Evolutionary conservation across 2,113 vertebrate genomes (phyloP), one percentile per base, ranked within the genome.

Genomic region (Hippocampus guttulatus): DNA sequence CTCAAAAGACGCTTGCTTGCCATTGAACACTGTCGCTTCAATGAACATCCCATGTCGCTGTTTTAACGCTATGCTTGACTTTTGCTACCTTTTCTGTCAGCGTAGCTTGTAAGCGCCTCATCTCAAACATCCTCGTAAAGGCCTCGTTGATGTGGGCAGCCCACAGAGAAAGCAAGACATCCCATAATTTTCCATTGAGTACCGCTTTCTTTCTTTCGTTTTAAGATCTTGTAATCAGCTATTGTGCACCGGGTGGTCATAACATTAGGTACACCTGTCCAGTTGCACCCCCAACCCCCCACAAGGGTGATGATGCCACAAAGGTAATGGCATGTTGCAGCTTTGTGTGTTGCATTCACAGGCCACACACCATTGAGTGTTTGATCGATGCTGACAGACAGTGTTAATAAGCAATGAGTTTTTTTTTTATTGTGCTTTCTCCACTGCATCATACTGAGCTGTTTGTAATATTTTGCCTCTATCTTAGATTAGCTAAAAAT

Each of bases 101-200:
- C 16, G 41, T 20, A 25, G 64, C 23, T 25, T 23, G 23, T 18
- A 8, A 63, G 23, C 43, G 8, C 23, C 15, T 47, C 57, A 75
- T 55, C 27, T 58, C 7, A 64, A 54, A 62, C 57, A 67, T 25
- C 33, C 43, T 7, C 33, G 1, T 38, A 20, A 57, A 67, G 76
- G 79, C 79, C 77, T 60, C 7, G 1, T 69, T 2, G 57, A 70
- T 41, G 9, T 41, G 8, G 30, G 51, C 60, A 78, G 1, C 2
- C 20, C 25, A 21, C 6, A 33, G 38, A 20, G 25, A 67, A 11
- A 47, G 14, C 10, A 1, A 63, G 15, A 43, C 47, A 78, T 3
- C 2, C 64, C 16, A 64, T 27, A 18, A 16, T 47, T 55, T 16
- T 3, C 49, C 9, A 38, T 30, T 68, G 3, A 54, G 8, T 65